Evolutionary conservation across 2,888 invertebrate genomes (phyloP).

Genomic region (Lacanobia oleracea): DNA sequence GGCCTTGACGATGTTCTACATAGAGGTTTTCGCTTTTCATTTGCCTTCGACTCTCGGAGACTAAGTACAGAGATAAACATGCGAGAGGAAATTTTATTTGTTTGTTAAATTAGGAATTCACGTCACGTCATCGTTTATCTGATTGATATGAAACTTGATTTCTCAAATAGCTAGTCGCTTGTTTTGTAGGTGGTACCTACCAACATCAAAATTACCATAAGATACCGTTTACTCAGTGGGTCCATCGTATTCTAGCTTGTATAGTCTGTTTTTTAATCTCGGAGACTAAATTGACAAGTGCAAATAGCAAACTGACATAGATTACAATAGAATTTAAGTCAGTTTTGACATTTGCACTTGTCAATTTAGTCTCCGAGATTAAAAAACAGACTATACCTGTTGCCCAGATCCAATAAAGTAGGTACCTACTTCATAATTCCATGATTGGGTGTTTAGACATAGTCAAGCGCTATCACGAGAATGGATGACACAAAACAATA

Average conservation of each 20-base stretch:
- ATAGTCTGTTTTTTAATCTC: too few relatives aligned
- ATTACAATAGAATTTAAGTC: too few relatives aligned
- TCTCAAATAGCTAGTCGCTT: neutral
- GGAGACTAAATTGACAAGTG: too few relatives aligned
- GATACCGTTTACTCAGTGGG: neutral
- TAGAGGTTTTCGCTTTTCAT: neutral
- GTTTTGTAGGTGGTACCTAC: neutral
- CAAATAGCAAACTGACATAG: too few relatives aligned
- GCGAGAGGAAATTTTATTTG: conserved; percentile 11
- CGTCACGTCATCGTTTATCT: conserved; percentile 14
- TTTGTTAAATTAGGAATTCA: conserved; percentile 5
- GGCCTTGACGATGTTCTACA: neutral
- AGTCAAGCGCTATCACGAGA: neutral
- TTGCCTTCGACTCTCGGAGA: neutral
- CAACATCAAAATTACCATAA: neutral
- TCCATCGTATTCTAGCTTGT: neutral
- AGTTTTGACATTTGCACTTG: too few relatives aligned
- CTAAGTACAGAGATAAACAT: conserved; percentile 12
- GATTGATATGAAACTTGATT: neutral
- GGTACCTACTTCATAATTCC: neutral
- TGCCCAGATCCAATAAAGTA: neutral
- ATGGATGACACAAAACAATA: neutral
- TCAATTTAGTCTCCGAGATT: too few relatives aligned
- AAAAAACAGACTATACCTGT: too few relatives aligned
- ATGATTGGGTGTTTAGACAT: neutral